These are phyloP conservation scores for Micropterix aruncella DNA, from an alignment of 2,888 invertebrate species.

Conservation along the genomic window DNA sequence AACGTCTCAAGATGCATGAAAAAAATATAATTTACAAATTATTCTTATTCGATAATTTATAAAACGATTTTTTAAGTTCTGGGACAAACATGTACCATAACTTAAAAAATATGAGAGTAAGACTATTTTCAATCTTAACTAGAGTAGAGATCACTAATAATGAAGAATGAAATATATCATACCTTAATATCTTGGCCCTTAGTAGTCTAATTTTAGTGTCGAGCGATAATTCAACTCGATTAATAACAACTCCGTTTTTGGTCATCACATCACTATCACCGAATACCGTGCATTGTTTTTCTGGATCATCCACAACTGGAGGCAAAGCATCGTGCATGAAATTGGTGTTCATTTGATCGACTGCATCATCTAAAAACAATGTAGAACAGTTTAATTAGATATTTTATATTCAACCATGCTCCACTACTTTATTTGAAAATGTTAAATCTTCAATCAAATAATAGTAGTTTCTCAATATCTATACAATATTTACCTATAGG, in stretches of 20 bases:
- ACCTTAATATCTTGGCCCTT: slow-evolving; percentile 41
- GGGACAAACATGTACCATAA: background rate
- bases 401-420: background rate
- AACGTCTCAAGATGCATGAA: background rate
- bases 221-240: slow-evolving; percentile 50
- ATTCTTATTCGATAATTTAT: no score
- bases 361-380: slow-evolving; percentile 54
- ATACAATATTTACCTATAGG: no score
- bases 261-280: slow-evolving; percentile 58
- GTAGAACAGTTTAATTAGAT: no score
- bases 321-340: slow-evolving; percentile 82
- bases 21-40: no score
- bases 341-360: slow-evolving; percentile 74
- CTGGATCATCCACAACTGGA: slow-evolving; percentile 54
- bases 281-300: slow-evolving; percentile 54
- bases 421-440: background rate
- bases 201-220: slow-evolving; percentile 47
- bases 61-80: no score
- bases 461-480: no score
- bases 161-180: slow-evolving; percentile 40
- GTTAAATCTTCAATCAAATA: no score
- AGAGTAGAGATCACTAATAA: slow-evolving; percentile 20
- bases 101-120: slow-evolving; percentile 2
- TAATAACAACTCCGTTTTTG: slow-evolving; percentile 43
- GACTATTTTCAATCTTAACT: slow-evolving; percentile 3